Conservation (phyloP, 2,888 invertebrate species). For the Caenorhabditis sp. region DNA sequence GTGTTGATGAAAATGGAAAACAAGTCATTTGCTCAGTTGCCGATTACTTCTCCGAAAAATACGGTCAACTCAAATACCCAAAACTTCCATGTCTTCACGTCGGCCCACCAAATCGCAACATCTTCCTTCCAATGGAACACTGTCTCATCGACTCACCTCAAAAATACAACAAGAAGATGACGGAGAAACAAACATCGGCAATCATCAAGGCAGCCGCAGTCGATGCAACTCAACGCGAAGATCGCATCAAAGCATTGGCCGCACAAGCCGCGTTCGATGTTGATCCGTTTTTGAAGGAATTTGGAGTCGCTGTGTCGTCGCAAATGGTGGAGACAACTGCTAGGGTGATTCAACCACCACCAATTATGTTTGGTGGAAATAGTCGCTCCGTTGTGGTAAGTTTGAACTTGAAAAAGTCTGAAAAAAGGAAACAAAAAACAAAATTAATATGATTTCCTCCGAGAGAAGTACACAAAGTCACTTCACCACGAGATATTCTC, state of each 20-base stretch:
- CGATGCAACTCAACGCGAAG: constrained; percentile 63
- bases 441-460: no score
- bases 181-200: constrained; percentile 62
- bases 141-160: constrained; percentile 62
- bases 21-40: constrained; percentile 60
- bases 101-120: constrained; percentile 62
- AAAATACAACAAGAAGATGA: constrained; percentile 65
- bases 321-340: constrained; percentile 65
- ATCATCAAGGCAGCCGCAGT: constrained; percentile 66
- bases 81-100: constrained; percentile 67
- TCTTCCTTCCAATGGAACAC: constrained; percentile 66
- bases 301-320: constrained; percentile 57
- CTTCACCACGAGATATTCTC: no score
- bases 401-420: no score
- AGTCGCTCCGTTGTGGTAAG: constrained; percentile 29
- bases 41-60: constrained; percentile 62
- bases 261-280: constrained; percentile 60
- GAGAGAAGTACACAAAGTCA: no score
- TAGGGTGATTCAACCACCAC: constrained; percentile 63
- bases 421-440: no score
- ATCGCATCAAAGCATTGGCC: constrained; percentile 55
- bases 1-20: constrained; percentile 45
- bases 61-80: constrained; percentile 59
- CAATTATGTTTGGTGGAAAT: constrained; percentile 62
- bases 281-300: constrained; percentile 63